A percentile compares a stretch with the other conserved stretches of the same genome.
phyloP scores from a whole-genome alignment of 2,113 vertebrate genomes.

The Neofelis nebulosa region DNA sequence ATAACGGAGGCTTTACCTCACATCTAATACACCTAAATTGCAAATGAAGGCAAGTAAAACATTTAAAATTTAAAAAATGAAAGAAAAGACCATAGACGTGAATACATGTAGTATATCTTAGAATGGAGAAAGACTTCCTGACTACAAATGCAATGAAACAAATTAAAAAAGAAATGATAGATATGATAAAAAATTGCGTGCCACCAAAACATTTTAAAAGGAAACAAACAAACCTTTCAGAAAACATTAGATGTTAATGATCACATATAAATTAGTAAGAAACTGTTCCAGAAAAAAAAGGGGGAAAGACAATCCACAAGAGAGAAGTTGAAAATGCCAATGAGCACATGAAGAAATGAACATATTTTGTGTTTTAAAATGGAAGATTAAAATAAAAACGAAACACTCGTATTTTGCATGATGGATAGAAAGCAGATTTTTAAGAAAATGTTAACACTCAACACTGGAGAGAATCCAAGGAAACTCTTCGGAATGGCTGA shows the following conservation, averaged over 20 bases:
- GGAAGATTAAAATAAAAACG: background rate
- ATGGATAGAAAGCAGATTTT: background rate
- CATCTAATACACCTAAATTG: background rate
- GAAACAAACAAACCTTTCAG: background rate
- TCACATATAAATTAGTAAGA: background rate
- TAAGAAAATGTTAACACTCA: background rate
- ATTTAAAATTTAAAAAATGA: background rate
- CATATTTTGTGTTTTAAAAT: background rate
- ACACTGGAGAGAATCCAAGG: background rate
- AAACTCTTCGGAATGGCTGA: background rate
- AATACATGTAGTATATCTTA: background rate
- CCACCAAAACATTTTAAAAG: background rate
- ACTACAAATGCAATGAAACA: background rate
- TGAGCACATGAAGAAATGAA: background rate
- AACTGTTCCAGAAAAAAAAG: background rate
- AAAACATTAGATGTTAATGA: background rate
- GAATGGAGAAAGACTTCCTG: background rate
- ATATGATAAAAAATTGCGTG: background rate
- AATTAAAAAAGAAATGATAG: conserved; percentile 1
- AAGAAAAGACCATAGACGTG: background rate
- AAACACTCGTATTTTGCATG: background rate
- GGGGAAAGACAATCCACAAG: background rate
- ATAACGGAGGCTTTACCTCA: background rate
- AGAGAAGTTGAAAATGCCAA: background rate
- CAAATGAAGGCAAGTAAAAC: background rate